Evolutionary conservation across 2,888 invertebrate genomes (phyloP).

Genomic region (Exocentrus adspersus): DNA sequence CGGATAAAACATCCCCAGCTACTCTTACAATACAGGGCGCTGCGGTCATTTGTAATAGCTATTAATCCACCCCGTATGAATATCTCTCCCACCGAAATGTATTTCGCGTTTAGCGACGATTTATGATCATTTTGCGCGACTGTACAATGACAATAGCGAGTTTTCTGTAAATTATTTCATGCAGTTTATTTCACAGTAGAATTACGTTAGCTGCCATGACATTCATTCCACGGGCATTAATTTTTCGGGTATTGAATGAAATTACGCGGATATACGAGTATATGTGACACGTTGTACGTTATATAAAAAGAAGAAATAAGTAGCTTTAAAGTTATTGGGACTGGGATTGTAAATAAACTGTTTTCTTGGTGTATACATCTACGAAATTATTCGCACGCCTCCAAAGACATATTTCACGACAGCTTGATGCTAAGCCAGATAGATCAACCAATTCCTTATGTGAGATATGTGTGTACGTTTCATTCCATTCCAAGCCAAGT

Average conservation of each 20-base stretch:
- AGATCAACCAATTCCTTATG: background rate
- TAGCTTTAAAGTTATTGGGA: no score
- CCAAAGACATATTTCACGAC: background rate
- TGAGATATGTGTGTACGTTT: conserved; percentile 2
- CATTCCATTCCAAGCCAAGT: conserved; percentile 3
- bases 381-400: background rate
- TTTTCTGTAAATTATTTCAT: conserved; percentile 3
- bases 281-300: no score
- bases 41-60: conserved; percentile 48
- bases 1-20: conserved; percentile 33
- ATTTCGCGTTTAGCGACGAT: conserved; percentile 20
- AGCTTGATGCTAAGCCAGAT: background rate
- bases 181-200: background rate
- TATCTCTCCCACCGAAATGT: conserved; percentile 33
- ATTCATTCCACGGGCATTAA: no score
- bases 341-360: no score
- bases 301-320: no score
- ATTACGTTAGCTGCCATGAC: no score
- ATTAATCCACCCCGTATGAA: conserved; percentile 44
- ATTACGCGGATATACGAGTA: no score
- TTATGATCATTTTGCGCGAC: conserved; percentile 12
- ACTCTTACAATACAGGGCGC: conserved; percentile 38
- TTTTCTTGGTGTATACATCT: no score
- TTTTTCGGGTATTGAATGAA: no score
- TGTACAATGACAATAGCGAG: conserved; percentile 7